Evolutionary conservation across 2,797 vertebrate genomes (phyloP).

Genomic region (Lophura swinhoii): DNA sequence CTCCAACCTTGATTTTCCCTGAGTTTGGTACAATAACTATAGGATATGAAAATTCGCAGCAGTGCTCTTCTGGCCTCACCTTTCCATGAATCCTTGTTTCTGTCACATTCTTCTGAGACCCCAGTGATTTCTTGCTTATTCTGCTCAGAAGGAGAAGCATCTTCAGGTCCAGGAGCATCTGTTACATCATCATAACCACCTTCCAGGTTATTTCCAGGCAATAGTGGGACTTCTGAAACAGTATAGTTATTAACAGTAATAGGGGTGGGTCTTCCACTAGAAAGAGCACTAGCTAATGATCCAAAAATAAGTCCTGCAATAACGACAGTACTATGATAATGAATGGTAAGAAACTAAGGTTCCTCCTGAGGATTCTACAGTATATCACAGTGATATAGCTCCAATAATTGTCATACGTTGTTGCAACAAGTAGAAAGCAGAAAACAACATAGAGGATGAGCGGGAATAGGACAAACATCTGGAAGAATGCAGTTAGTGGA

Average conservation of each 20-base stretch:
- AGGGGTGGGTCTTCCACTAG: not conserved
- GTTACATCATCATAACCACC: slow-evolving; percentile 23
- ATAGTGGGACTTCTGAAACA: slow-evolving; percentile 2
- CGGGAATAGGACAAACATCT: not conserved
- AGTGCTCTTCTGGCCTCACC: slow-evolving; percentile 29
- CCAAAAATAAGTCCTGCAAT: not conserved
- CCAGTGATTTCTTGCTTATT: not conserved
- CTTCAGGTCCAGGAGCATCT: slow-evolving; percentile 8
- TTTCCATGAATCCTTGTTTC: not conserved
- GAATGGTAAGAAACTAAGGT: not conserved
- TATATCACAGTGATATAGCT: not conserved
- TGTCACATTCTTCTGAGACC: not conserved
- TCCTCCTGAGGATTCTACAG: not conserved
- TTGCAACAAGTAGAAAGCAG: not conserved
- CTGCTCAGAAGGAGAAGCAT: not conserved
- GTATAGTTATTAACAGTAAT: not conserved
- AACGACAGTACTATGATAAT: not conserved
- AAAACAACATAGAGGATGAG: not conserved
- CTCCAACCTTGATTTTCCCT: not conserved
- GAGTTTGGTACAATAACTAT: not conserved
- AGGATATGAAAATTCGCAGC: not conserved
- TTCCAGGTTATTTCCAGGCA: slow-evolving; percentile 13
- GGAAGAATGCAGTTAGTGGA: not conserved
- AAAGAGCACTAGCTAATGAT: not conserved
- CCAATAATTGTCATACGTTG: not conserved